phyloP scores from a whole-genome alignment of 2,888 invertebrate genomes.

The Tetragonula carbonaria region DNA sequence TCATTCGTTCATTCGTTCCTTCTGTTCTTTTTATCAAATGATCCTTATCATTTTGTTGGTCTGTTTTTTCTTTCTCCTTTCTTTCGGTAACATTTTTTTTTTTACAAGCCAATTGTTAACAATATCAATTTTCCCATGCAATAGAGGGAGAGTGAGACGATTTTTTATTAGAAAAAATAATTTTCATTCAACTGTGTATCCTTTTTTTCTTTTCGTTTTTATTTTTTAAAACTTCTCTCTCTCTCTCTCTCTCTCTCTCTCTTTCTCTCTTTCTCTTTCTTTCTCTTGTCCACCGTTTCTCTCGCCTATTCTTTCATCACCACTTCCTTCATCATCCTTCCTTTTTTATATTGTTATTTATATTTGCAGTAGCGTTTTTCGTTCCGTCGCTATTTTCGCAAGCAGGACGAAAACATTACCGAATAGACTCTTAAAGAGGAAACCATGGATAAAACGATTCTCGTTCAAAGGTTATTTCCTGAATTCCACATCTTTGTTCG shows the following conservation, averaged over 20 bases:
- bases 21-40: conserved; percentile 40
- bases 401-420: conserved; percentile 10
- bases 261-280: conserved; percentile 4
- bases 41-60: not conserved
- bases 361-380: conserved; percentile 4
- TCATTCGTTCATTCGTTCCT: conserved; percentile 44
- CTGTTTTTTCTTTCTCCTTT: conserved; percentile 24
- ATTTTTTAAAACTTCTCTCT: conserved; percentile 35
- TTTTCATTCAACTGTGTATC: conserved; percentile 55
- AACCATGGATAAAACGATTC: conserved; percentile 19
- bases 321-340: conserved; percentile 7
- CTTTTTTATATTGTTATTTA: conserved; percentile 14
- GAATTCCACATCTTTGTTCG: not conserved
- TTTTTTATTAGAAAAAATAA: conserved; percentile 78
- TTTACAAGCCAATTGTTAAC: conserved; percentile 78
- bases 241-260: conserved; percentile 31
- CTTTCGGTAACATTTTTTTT: conserved; percentile 69
- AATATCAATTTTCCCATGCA: conserved; percentile 78
- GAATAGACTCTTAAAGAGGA: conserved; percentile 3
- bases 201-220: conserved; percentile 29
- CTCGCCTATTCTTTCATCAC: conserved; percentile 13
- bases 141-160: conserved; percentile 71
- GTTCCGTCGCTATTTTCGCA: not conserved
- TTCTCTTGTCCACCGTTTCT: not conserved
- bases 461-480: not conserved